Evolutionary conservation across 2,113 vertebrate species (phyloP).

Genomic region (Daubentonia madagascariensis): DNA sequence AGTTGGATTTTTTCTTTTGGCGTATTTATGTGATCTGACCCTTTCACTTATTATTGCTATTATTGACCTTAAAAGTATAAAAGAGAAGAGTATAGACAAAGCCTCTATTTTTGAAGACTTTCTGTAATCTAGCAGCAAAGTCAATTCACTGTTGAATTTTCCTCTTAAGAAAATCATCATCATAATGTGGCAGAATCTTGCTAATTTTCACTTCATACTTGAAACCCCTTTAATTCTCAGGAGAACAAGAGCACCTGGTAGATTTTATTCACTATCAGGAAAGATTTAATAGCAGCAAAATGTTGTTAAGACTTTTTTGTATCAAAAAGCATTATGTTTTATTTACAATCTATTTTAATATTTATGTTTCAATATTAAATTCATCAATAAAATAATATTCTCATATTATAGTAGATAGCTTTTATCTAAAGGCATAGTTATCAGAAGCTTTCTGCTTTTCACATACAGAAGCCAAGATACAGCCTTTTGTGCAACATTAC

Average conservation of each 20-base stretch:
- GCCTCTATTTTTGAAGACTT: not conserved
- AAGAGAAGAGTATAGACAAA: not conserved
- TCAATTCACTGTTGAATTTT: constrained; percentile 12
- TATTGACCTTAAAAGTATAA: constrained; percentile 49
- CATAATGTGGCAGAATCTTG: constrained; percentile 40
- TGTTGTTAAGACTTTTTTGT: not conserved
- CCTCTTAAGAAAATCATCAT: constrained; percentile 41
- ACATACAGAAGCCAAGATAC: not conserved
- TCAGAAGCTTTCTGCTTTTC: not conserved
- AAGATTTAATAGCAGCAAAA: constrained; percentile 47
- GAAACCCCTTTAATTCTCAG: constrained; percentile 44
- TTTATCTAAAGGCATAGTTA: not conserved
- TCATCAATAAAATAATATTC: constrained; percentile 17
- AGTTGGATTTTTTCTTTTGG: not conserved
- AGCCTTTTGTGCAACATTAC: not conserved
- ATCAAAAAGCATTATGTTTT: constrained; percentile 38
- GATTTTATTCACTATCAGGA: constrained; percentile 42
- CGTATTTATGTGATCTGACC: constrained; percentile 34
- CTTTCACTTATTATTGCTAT: constrained; percentile 53
- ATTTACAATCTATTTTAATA: constrained; percentile 15
- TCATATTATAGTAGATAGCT: not conserved
- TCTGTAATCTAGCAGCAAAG: not conserved
- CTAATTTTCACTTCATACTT: constrained; percentile 62
- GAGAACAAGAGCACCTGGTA: constrained; percentile 47
- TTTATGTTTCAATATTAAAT: constrained; percentile 32